Conservation (phyloP, 2,797 vertebrate genomes). For the Diplodus sargus region DNA sequence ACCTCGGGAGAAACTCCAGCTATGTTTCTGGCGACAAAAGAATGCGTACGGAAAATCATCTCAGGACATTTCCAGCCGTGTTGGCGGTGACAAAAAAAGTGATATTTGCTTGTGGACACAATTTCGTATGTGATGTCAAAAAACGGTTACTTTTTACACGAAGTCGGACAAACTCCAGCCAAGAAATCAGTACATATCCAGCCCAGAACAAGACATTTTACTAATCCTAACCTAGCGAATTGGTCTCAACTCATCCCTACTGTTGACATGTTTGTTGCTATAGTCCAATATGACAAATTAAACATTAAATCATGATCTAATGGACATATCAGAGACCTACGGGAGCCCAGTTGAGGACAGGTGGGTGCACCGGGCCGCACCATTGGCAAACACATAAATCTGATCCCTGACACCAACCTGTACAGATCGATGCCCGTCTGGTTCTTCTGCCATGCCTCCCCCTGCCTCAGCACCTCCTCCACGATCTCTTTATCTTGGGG, state of each 20-base stretch:
- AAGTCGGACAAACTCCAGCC: too few species aligned
- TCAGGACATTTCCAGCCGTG: too few species aligned
- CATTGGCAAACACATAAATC: neutral
- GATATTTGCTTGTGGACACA: too few species aligned
- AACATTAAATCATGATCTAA: neutral
- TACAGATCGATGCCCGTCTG: slow-evolving; percentile 86
- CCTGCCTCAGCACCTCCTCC: slow-evolving; percentile 91
- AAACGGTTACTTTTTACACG: too few species aligned
- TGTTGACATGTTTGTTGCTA: neutral
- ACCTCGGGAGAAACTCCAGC: too few species aligned
- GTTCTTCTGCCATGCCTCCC: slow-evolving; percentile 90
- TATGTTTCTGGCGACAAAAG: too few species aligned
- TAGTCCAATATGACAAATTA: neutral
- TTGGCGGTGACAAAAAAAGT: too few species aligned
- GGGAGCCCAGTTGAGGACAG: neutral
- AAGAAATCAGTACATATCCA: too few species aligned
- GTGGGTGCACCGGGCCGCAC: neutral
- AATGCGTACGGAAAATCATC: too few species aligned
- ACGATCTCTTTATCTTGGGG: slow-evolving; percentile 92
- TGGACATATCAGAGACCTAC: neutral
- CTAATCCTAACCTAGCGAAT: too few species aligned
- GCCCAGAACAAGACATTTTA: too few species aligned
- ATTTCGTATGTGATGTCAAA: too few species aligned
- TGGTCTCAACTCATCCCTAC: neutral
- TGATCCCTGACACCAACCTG: slow-evolving; percentile 85